Percentiles rank a stretch among this genome's conserved stretches.
Evolutionary conservation across 2,113 vertebrate genomes (phyloP).

Genomic region (Malurus cyaneus): DNA sequence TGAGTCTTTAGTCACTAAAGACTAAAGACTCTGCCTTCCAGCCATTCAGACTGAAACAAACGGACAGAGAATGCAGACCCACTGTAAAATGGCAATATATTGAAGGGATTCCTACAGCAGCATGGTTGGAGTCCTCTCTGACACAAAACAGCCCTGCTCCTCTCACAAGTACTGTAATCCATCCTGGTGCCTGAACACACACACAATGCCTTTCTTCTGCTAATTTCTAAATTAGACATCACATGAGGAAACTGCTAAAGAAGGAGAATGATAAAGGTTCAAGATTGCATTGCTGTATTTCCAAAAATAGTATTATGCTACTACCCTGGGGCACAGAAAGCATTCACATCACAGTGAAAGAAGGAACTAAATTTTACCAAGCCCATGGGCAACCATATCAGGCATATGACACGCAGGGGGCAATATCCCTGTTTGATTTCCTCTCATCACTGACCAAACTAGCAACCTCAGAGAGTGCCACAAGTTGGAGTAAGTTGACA

Average conservation of each 20-base stretch:
- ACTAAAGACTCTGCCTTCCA: neutral
- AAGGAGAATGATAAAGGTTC: neutral
- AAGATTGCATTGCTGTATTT: neutral
- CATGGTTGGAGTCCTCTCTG: neutral
- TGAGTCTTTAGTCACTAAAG: neutral
- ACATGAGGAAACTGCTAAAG: neutral
- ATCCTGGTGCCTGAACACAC: neutral
- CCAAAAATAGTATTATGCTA: neutral
- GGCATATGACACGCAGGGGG: neutral
- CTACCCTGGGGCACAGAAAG: neutral
- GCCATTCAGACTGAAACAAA: neutral
- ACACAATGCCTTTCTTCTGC: neutral
- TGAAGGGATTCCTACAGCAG: neutral
- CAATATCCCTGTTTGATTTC: neutral
- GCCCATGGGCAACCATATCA: neutral
- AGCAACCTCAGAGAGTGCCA: neutral
- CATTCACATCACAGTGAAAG: neutral
- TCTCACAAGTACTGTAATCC: neutral
- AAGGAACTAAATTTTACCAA: neutral
- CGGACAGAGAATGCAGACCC: accelerated
- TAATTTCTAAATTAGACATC: neutral
- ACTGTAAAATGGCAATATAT: neutral
- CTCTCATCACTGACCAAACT: neutral
- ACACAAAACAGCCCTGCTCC: neutral
- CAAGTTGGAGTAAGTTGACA: neutral